Evolutionary conservation across 53 echinoderm and acorn worm species (phyloP), one percentile per base, ranked within the genome.

Genomic region (Holothuria scabra): DNA sequence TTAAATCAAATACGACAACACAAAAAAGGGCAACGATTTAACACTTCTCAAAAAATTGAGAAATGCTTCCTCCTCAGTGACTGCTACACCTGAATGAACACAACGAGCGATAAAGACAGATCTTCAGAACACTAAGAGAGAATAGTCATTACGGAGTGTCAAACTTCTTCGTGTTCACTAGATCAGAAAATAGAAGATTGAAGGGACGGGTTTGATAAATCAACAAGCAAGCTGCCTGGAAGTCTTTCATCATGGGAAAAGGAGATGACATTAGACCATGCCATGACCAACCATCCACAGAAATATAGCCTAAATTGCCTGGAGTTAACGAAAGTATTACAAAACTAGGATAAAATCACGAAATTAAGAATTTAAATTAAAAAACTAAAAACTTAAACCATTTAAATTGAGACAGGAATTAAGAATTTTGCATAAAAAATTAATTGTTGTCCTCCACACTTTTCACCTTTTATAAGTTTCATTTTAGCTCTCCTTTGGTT

Each of bases 121-220:
- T 31, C 71, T 44, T 18, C 23, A 41, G 34, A 29, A 68, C 30
- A 33, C 68, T 33, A 71, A n/a, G 9, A 71, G 41, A 71, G 71
- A 71, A 71, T 23, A 46, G 71, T 71, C 71, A 71, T 71, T 41
- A 71, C 29, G 13, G 44, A 71, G 71, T 71, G 41, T 38, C 71
- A 41, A 24, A 46, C 41, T 71, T 71, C 46, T 44, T 21, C 0
- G 25, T 46, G 41, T 71, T 71, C 71, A 41, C 71, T 65, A 29
- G 28, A 18, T 65, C 52, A 29, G 28, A 52, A 24, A 46, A 46
- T 72, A 72, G 46, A 25, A 72, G 44, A 46, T 72, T 72, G 13
- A 34, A 48, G 22, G 34, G 44, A 41, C n/a, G 52, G 28, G 31
- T 63, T 63, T 63, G 64, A 63, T 25, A 63, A 63, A 63, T 63